These are phyloP conservation scores for Centropristis striata DNA, from an alignment of 2,113 vertebrate species.

Conservation along the genomic window DNA sequence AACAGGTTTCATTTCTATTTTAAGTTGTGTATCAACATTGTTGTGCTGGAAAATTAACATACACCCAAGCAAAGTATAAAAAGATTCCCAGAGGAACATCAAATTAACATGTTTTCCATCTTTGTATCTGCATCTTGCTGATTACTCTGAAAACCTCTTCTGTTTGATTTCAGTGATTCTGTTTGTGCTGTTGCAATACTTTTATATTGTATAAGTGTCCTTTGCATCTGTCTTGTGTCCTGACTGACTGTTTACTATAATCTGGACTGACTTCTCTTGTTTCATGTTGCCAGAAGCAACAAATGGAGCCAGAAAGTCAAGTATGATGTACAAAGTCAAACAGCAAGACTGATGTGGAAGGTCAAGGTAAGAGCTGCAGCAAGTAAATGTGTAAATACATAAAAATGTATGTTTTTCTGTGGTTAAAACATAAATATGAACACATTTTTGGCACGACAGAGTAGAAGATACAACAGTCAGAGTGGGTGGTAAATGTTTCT, in stretches of 20 bases:
- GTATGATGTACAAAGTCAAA: slow-evolving; percentile 40
- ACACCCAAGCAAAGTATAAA: background rate
- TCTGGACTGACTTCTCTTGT: slow-evolving; percentile 27
- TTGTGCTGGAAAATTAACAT: background rate
- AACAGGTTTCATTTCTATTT: background rate
- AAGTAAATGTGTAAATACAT: background rate
- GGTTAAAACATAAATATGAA: background rate
- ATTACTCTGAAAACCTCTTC: background rate
- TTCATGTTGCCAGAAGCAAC: slow-evolving; percentile 20
- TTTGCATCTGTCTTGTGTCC: slow-evolving; percentile 16
- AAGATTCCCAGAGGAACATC: background rate
- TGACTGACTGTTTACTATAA: slow-evolving; percentile 34
- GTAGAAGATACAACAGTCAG: no score
- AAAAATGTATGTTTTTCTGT: background rate
- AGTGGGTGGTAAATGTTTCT: background rate
- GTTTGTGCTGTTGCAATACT: no score
- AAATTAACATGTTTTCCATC: background rate
- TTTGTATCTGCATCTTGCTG: background rate
- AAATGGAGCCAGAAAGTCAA: slow-evolving; percentile 46
- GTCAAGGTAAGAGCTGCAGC: background rate
- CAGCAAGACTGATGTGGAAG: background rate
- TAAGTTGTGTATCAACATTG: background rate
- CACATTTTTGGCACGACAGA: background rate
- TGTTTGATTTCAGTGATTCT: background rate
- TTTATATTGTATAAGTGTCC: background rate